These are phyloP conservation scores for Polyodon spathula DNA, from an alignment of 2,113 vertebrate genomes.

Conservation along the genomic window DNA sequence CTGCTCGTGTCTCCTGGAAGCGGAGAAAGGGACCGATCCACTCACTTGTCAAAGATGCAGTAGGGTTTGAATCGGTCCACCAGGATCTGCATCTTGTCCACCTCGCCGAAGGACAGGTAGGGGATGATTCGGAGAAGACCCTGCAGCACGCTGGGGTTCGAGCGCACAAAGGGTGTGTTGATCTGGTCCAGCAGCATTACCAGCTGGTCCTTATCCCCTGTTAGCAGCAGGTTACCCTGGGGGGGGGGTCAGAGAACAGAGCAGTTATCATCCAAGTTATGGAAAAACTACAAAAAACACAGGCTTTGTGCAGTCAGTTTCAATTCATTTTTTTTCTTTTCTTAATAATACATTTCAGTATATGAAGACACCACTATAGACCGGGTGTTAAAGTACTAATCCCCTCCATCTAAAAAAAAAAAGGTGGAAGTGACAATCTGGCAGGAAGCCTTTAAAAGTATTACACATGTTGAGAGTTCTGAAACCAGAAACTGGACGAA, in stretches of 20 bases:
- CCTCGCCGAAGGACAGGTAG: conserved; percentile 88
- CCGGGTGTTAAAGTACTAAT: too few species aligned
- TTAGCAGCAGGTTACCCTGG: conserved; percentile 89
- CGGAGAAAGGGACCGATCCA: not conserved
- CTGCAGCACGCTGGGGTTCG: conserved; percentile 92
- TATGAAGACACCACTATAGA: too few species aligned
- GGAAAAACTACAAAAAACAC: not conserved
- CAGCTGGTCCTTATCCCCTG: conserved; percentile 93
- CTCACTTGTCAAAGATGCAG: conserved; percentile 93
- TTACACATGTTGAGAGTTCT: too few species aligned
- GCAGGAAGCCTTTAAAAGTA: too few species aligned
- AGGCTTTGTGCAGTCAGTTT: too few species aligned
- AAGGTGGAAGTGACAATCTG: too few species aligned
- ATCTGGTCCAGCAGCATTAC: conserved; percentile 97
- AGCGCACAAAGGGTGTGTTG: conserved; percentile 93
- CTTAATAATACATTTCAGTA: too few species aligned
- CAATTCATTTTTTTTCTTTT: too few species aligned
- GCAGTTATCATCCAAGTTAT: not conserved
- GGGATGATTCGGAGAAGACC: conserved; percentile 93
- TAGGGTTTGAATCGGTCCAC: conserved; percentile 94
- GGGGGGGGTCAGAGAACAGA: conserved; percentile 14
- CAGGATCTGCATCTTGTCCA: conserved; percentile 95
- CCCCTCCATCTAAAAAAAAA: too few species aligned
- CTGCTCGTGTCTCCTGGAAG: too few species aligned
- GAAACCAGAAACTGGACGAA: not conserved